Evolutionary conservation across 2,888 invertebrate genomes (phyloP).

Genomic region (Acleris literana): DNA sequence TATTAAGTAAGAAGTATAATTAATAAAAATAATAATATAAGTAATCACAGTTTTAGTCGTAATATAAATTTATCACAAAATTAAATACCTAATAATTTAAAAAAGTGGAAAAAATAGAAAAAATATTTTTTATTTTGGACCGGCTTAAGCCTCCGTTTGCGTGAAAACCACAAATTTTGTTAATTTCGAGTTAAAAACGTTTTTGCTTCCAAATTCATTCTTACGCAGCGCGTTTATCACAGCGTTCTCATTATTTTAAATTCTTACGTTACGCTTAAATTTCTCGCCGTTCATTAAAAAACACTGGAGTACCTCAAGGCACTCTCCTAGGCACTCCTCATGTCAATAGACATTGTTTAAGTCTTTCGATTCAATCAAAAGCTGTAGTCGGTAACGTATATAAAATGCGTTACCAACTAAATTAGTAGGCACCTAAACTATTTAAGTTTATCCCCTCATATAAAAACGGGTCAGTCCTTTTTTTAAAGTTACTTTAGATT

Average conservation of each 20-base stretch:
- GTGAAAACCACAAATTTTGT: conserved; percentile 47
- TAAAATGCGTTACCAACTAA: conserved; percentile 10
- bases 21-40: conserved; percentile 51
- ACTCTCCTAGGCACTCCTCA: conserved; percentile 63
- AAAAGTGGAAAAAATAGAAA: conserved; percentile 46
- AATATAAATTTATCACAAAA: conserved; percentile 68
- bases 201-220: conserved; percentile 47
- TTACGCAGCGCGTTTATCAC: conserved; percentile 64
- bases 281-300: conserved; percentile 47
- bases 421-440: conserved; percentile 1
- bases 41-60: conserved; percentile 74
- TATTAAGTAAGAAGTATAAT: conserved; percentile 53
- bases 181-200: conserved; percentile 49
- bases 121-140: conserved; percentile 50
- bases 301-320: conserved; percentile 65
- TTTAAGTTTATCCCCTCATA: conserved; percentile 5
- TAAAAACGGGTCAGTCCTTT: conserved; percentile 23
- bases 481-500: conserved; percentile 4
- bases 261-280: conserved; percentile 50
- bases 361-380: conserved; percentile 9
- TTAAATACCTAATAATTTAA: conserved; percentile 48
- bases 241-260: conserved; percentile 60
- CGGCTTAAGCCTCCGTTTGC: conserved; percentile 60
- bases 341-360: conserved; percentile 37
- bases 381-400: not conserved